Conservation (phyloP, 2,797 vertebrate species). For the Acanthurus tractus region DNA sequence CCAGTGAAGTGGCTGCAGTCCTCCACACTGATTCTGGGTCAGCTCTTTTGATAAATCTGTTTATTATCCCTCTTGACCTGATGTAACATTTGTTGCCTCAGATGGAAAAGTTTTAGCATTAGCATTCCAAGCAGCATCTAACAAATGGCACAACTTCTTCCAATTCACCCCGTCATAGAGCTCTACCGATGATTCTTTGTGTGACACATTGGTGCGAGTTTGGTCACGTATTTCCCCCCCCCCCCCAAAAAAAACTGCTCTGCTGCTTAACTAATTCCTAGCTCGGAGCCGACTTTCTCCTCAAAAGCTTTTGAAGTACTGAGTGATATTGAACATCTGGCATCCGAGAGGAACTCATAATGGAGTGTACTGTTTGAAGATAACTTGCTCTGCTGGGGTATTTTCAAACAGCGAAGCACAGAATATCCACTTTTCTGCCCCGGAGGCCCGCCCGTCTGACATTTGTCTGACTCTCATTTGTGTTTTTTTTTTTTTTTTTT, state of each 20-base stretch:
- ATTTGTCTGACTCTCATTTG: constrained; percentile 44
- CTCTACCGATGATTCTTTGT: constrained; percentile 14
- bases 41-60: constrained; percentile 29
- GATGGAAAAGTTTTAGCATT: constrained; percentile 8
- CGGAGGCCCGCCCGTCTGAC: constrained; percentile 13
- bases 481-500: constrained; percentile 36
- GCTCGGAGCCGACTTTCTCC: constrained; percentile 41
- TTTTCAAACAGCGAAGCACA: constrained; percentile 30
- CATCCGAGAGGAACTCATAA: constrained; percentile 52
- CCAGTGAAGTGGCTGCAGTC: not conserved
- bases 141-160: constrained; percentile 30
- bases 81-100: constrained; percentile 33
- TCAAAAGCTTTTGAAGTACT: constrained; percentile 50
- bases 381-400: constrained; percentile 33
- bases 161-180: constrained; percentile 12
- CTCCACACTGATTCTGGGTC: constrained; percentile 26
- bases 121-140: constrained; percentile 33
- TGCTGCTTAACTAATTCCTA: constrained; percentile 38
- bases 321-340: constrained; percentile 54
- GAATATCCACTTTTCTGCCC: constrained; percentile 17
- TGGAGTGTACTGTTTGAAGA: constrained; percentile 36
- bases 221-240: constrained; percentile 12
- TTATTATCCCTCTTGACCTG: constrained; percentile 29
- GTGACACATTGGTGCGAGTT: constrained; percentile 42
- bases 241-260: constrained; percentile 12